phyloP scores from a whole-genome alignment of 53 echinoderm and acorn worm species.

The Mesocentrotus franciscanus region DNA sequence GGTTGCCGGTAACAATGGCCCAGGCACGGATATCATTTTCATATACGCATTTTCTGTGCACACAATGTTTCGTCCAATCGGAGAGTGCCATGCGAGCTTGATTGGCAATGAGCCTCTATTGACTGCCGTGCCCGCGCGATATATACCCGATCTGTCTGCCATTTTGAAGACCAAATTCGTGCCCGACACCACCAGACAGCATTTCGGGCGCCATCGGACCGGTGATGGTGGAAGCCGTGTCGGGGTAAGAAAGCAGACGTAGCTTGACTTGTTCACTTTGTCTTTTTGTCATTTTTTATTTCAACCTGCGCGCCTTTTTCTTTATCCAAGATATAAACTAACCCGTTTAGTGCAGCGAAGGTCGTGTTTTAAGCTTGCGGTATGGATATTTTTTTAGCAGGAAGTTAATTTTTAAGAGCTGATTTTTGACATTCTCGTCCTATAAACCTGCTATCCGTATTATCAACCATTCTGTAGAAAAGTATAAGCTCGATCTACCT shows the following conservation, averaged over 20 bases:
- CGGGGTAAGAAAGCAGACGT: constrained; percentile 36
- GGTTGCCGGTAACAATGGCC: constrained; percentile 39
- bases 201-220: constrained; percentile 37
- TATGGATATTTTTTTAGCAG: background rate
- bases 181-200: constrained; percentile 58
- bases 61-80: constrained; percentile 57
- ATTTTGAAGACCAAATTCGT: constrained; percentile 63
- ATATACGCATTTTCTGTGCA: constrained; percentile 64
- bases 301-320: background rate
- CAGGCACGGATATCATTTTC: constrained; percentile 65
- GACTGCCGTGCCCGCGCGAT: constrained; percentile 56
- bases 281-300: background rate
- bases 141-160: constrained; percentile 58
- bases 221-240: background rate
- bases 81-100: constrained; percentile 40
- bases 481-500: background rate
- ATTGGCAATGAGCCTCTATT: constrained; percentile 40
- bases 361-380: background rate
- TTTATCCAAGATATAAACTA: background rate
- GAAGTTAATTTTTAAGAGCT: background rate
- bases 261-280: constrained; percentile 29
- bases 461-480: background rate
- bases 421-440: background rate
- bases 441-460: background rate
- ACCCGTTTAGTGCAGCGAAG: background rate